Conservation (phyloP, 2,888 invertebrate genomes). For the Synanthedon vespiformis region DNA sequence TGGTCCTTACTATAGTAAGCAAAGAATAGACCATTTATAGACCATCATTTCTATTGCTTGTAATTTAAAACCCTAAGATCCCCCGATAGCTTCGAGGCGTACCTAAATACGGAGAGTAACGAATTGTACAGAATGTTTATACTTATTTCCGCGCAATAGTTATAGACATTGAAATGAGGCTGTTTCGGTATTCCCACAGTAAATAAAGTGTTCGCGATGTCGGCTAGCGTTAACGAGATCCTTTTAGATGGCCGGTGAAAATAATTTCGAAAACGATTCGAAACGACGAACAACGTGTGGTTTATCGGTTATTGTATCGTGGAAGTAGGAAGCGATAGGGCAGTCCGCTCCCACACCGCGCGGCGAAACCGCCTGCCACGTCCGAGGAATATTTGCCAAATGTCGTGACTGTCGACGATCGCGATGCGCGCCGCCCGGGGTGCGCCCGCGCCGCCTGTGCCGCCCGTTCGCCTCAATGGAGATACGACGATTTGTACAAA, state of each 20-base stretch:
- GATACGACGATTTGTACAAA: slow-evolving; percentile 60
- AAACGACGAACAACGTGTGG: slow-evolving; percentile 28
- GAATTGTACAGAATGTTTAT: slow-evolving; percentile 10
- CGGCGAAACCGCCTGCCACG: slow-evolving; percentile 32
- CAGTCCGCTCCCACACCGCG: slow-evolving; percentile 59
- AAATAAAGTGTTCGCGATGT: neutral
- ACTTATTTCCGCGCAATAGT: slow-evolving; percentile 1
- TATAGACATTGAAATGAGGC: neutral
- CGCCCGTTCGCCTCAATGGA: slow-evolving; percentile 46
- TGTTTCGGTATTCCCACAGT: neutral
- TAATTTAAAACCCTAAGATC: slow-evolving; percentile 33
- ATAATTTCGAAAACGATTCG: neutral
- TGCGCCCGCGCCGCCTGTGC: slow-evolving; percentile 31
- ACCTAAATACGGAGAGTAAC: slow-evolving; percentile 18
- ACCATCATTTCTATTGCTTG: slow-evolving; percentile 42
- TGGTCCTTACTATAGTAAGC: slow-evolving; percentile 28
- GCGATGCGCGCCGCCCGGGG: slow-evolving; percentile 64
- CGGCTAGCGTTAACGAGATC: neutral
- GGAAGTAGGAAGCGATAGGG: slow-evolving; percentile 63
- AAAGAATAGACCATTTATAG: slow-evolving; percentile 38
- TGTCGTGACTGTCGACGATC: slow-evolving; percentile 67
- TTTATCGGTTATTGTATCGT: slow-evolving; percentile 52
- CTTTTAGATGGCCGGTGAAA: neutral
- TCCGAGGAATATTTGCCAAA: slow-evolving; percentile 65
- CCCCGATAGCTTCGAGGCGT: slow-evolving; percentile 14